Evolutionary conservation across 37 sponge, comb jelly and placozoan species (phyloP).

Genomic region (Mnemiopsis leidyi): DNA sequence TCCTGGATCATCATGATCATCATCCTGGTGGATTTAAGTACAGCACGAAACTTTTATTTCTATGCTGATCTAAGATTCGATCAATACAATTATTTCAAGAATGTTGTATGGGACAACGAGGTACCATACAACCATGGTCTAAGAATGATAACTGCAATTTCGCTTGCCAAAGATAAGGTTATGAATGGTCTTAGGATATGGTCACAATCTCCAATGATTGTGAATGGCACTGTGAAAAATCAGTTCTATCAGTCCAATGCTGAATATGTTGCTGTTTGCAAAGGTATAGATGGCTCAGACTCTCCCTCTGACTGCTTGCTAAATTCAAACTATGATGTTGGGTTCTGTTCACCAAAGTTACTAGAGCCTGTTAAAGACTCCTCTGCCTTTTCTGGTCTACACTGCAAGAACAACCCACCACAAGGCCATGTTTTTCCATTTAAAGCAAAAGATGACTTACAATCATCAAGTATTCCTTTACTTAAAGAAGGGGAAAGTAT

Average conservation of each 20-base stretch:
- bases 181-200: not conserved
- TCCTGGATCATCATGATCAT: too few relatives aligned
- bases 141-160: not conserved
- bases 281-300: not conserved
- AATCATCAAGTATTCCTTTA: not conserved
- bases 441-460: not conserved
- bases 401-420: slow-evolving; percentile 4
- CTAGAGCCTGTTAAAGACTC: not conserved
- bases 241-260: not conserved
- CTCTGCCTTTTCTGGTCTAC: not conserved
- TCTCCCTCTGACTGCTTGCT: not conserved
- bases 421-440: not conserved
- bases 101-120: not conserved
- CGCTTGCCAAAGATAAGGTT: not conserved
- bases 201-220: not conserved
- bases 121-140: not conserved
- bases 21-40: too few relatives aligned
- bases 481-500: not conserved
- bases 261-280: not conserved
- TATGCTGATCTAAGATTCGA: slow-evolving; percentile 25
- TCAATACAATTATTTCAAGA: not conserved
- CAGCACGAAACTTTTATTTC: not conserved
- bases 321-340: not conserved
- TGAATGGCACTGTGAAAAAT: not conserved
- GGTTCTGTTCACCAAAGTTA: not conserved